Evolutionary conservation across 1,140 invertebrate genomes (phyloP), one percentile per base, ranked within the genome.

Genomic region (Pseudomyrmex pallidus): DNA sequence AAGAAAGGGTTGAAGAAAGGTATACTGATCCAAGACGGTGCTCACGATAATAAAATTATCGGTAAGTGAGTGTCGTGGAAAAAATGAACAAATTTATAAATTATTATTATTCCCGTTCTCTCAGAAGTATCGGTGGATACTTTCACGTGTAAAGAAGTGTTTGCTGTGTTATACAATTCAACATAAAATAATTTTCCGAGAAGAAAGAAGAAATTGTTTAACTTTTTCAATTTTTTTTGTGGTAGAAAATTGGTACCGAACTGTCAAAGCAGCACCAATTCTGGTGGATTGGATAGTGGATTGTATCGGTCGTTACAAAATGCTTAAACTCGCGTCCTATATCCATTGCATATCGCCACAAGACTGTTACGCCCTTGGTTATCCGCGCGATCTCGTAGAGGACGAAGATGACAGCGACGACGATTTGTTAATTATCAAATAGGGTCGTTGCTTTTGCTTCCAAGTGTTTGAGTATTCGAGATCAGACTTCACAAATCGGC

Each of bases 241-340:
- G n/a, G 25, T 52, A 89, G 84, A 84, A 84, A 61, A 67, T 50
- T 90, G 91, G 91, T 80, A 73, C n/a, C 66, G 13, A 9, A 82
- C 80, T 61, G 22, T 72, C 0, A 63, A 54, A 12, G 91, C 90
- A 0, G 67, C 91, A 20, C 66, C 87, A 1, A 64, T 92, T 17
- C 50, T 48, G 17, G 72, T 88, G 54, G 90, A 91, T 17, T 93
- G 93, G 93, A 54, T 92, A 2, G 83, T 92, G 0, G 90, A 93
- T 35, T 85, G 92, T 77, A 90, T 93, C 63, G 89, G 92, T 76
- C 89, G 88, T 15, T 93, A 91, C 67, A 88, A 74, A 80, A 62
- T 93, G 66, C 54, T 92, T 25, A 88, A 90, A 2, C 78, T 92
- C 20, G 70, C 64, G 0, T n/a, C 74, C 2, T 92, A 91, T 17